Evolutionary conservation across 2,797 vertebrate species (phyloP), one percentile per base, ranked within the genome.

Genomic region (Sebastes minor): DNA sequence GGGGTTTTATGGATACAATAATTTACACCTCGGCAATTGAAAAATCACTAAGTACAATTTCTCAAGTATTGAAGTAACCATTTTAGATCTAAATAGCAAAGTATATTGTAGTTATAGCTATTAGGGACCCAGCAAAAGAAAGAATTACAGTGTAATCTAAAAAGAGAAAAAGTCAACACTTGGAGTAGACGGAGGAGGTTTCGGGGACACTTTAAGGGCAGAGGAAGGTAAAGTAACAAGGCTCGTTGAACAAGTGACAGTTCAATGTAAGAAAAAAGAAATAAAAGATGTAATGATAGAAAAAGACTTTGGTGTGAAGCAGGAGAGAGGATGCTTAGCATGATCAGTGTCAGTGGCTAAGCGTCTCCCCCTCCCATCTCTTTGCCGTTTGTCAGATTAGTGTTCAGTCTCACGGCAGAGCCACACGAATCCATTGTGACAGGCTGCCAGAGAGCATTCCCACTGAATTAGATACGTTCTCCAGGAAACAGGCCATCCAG

Each of bases 341-440:
- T 49, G 86, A 84, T 86, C 68, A 57, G 62, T 65, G 69, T 74
- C 83, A 55, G 76, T 1, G 42, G 74, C 68, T 32, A 16, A 78
- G 52, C 13, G 25, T 52, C 53, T 59, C 71, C 64, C 64, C 79
- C 76, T 70, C 83, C 46, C 68, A 14, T 74, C 68, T 78, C 57
- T 56, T 68, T 22, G 25, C 68, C 27, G 60, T 87, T 80, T 83
- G 83, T 90, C 85, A 88, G 77, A 79, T 83, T 62, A 81, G 74
- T 22, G 73, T 61, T 86, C 28, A 6, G 33, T 66, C 69, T 82
- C 81, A 69, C 38, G 10, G 56, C 32, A 3, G 4, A 6, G 27
- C 27, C 71, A 13, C 2, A 28, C 12, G 11, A 52, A 82, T 83
- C 62, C 61, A 7, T 4, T 18, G 74, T 80, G 88, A 89, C 84